A percentile compares a stretch with the other conserved stretches of the same genome.
These are phyloP conservation scores for Notocelia uddmanniana DNA, from an alignment of 2,888 invertebrate species.

Conservation along the genomic window DNA sequence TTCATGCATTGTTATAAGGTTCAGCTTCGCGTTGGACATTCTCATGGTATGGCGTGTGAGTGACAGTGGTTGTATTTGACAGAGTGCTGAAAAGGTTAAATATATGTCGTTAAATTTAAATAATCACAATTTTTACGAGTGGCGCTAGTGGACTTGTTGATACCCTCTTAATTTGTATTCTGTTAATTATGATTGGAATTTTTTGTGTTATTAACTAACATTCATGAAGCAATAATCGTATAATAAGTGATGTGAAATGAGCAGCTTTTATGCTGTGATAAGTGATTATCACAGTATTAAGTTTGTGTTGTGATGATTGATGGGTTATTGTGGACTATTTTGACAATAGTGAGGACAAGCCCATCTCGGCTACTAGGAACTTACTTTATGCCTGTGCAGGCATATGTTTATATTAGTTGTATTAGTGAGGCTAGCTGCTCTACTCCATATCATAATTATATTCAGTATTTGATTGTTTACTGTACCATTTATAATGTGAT, in stretches of 20 bases:
- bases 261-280: conserved; percentile 21
- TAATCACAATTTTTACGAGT: no score
- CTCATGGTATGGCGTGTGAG: no score
- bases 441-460: conserved; percentile 65
- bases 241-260: conserved; percentile 29
- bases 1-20: no score
- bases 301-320: conserved; percentile 31
- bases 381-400: conserved; percentile 2
- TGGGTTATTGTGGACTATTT: conserved; percentile 20
- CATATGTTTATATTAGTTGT: conserved; percentile 49
- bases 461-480: conserved; percentile 72
- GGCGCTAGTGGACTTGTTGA: no score
- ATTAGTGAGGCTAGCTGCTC: conserved; percentile 74
- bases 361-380: neutral
- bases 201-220: conserved; percentile 17
- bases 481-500: conserved; percentile 78
- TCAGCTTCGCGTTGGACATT: no score
- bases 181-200: conserved; percentile 30
- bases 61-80: no score
- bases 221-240: conserved; percentile 37
- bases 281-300: conserved; percentile 5
- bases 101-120: no score
- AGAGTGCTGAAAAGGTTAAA: no score
- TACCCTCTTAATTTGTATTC: no score
- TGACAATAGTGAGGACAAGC: conserved; percentile 13